Base-by-base conservation (phyloP, 2,888 invertebrate species). In the Rhodophaea formosa region DNA sequence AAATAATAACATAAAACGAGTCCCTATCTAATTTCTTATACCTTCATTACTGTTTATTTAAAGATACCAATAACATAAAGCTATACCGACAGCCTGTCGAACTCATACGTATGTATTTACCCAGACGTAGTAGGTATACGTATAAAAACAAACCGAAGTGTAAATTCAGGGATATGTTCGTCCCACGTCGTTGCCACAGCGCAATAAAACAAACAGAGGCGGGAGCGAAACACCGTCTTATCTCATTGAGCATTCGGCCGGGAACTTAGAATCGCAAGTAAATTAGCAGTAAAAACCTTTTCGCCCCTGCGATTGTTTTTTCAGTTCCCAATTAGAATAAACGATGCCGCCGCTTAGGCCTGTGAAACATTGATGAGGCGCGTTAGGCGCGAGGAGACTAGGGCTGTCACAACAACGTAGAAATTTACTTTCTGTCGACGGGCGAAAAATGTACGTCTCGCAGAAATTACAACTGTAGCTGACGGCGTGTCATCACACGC, bases 321-420 rank as follows among this genome's bases (percentile, higher is more conserved):
- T 80, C 82, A 77, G 74, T 81, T 86, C 73, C 79, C 82, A 84
- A 84, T 87, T 84, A 85, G 76, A 75, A 79, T 81, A 84, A 85
- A 80, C 77, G 80, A 77, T 73, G 73, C 79, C 71, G 72, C 72
- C 80, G 80, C 77, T 83, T 82, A 77, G 77, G 67, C 68, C 69
- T 75, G 75, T 88, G 87, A 84, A 89, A 88, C 79, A 88, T 89
- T 88, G 82, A 89, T 89, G 84, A 86, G 79, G 55, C 60, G 67
- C 64, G 70, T 79, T 80, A 79, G 74, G 72, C 74, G 70, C 60
- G 67, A 67, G 67, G 66, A 63, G 62, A 16, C 51, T 51, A 67
- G 68, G 62, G 45, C 32, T 55, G 30, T 30, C 53, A 43, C 14
- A 30, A 45, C 8, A 46, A 23, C 39, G 39, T 39, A 35, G 17